Conservation (phyloP, 2,797 vertebrate species). For the Anguilla obscura region DNA sequence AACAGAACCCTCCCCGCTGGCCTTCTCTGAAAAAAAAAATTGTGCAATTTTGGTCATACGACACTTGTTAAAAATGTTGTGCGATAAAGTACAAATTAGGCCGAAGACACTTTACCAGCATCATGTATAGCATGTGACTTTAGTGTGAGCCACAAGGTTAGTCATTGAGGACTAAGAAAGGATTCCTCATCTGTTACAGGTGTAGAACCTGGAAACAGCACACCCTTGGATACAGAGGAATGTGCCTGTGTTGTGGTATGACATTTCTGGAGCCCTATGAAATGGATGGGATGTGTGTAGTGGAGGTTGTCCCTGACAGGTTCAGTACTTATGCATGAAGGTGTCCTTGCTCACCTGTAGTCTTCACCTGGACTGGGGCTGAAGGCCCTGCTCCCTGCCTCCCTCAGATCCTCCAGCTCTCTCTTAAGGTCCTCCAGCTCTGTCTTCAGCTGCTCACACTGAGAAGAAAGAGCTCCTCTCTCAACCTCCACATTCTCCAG, state of each 20-base stretch:
- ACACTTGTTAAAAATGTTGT: neutral
- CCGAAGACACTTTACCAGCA: neutral
- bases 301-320: too few relatives aligned
- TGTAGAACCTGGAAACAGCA: neutral
- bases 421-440: constrained; percentile 67
- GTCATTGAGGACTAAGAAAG: neutral
- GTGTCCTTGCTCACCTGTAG: neutral
- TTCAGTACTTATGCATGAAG: too few relatives aligned
- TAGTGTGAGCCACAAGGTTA: neutral
- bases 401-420: constrained; percentile 61
- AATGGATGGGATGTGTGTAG: neutral
- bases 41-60: too few relatives aligned
- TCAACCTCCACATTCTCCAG: constrained; percentile 68
- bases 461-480: constrained; percentile 65
- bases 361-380: neutral
- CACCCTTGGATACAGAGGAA: too few relatives aligned
- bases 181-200: neutral
- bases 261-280: neutral
- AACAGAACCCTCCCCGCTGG: too few relatives aligned
- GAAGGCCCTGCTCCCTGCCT: constrained; percentile 19
- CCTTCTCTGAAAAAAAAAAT: too few relatives aligned
- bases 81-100: too few relatives aligned
- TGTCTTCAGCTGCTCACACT: constrained; percentile 72
- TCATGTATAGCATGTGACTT: neutral
- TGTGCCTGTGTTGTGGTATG: neutral